Evolutionary conservation across 2,797 vertebrate genomes (phyloP), one percentile per base, ranked within the genome.

Genomic region (Sebastes oblongus): DNA sequence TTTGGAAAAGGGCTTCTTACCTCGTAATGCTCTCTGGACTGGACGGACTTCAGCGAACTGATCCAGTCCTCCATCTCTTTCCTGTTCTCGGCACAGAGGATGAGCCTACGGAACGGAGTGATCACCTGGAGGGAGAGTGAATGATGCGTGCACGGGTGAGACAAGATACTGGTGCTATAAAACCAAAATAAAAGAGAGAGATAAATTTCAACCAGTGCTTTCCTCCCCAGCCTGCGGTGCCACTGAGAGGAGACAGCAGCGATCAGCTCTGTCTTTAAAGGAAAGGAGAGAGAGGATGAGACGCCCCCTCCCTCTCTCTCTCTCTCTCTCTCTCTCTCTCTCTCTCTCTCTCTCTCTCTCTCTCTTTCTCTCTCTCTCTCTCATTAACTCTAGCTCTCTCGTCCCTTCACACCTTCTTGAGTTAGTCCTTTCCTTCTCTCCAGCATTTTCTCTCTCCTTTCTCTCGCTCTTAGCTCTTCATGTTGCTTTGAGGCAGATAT

Each of bases 21-120:
- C 97, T 99, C 98, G 86, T 98, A 99, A 89, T 98, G 97, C 85
- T 99, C 98, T 90, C 98, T 96, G 88, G 97, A 98, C 94, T 99
- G 98, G 70, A 99, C 98, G 8, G 98, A 98, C 87, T 98, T 99
- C 77, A 99, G 94, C 52, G 97, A 95, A 1, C 96, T 94, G 87
- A 99, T 98, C 98, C 98, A 99, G 92, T 99, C 98, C 91, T 99
- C 98, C 98, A 99, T 99, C 90, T 99, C 98, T 90, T 98, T 97
- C 24, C 98, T 95, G 92, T 96, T 98, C 87, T 98, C 96, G 0
- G 98, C 98, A 50, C 97, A 97, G 8, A 99, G 89, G 86, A 97
- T 98, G 88, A 99, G 92, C 87, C 97, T 97, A 75, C 96, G 96
- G 91, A 98, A 97, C 0, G 97, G 97, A 2, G 98, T 99, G 92